Evolutionary conservation across 2,888 invertebrate species (phyloP).

Genomic region (Mimumesa dahlbomi): DNA sequence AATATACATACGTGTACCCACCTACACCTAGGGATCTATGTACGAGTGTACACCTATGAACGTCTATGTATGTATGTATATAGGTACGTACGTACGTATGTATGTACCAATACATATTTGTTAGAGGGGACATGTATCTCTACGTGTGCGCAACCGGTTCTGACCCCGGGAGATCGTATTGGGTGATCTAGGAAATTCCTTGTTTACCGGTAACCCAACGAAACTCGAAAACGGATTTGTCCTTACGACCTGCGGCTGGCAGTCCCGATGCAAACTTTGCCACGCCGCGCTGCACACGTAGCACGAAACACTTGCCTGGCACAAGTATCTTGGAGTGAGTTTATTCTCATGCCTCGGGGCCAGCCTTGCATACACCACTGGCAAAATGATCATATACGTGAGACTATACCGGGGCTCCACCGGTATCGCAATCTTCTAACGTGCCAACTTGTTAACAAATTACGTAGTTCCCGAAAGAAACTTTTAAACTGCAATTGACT

Average conservation of each 20-base stretch:
- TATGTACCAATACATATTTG: too few species aligned
- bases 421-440: slow-evolving; percentile 26
- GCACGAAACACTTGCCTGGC: slow-evolving; percentile 60
- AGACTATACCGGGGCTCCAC: slow-evolving; percentile 4
- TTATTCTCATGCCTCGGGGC: slow-evolving; percentile 57
- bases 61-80: not conserved
- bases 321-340: slow-evolving; percentile 59
- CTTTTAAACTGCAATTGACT: slow-evolving; percentile 15
- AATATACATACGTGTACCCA: slow-evolving; percentile 18
- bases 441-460: slow-evolving; percentile 34
- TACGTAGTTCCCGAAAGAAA: slow-evolving; percentile 9
- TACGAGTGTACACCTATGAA: not conserved
- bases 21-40: not conserved
- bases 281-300: slow-evolving; percentile 58
- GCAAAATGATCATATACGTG: slow-evolving; percentile 45
- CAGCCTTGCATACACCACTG: slow-evolving; percentile 37
- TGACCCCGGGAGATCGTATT: slow-evolving; percentile 54
- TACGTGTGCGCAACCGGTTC: slow-evolving; percentile 4
- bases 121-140: too few species aligned
- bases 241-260: slow-evolving; percentile 67
- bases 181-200: slow-evolving; percentile 69
- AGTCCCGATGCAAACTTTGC: slow-evolving; percentile 67
- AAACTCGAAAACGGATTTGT: slow-evolving; percentile 69
- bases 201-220: slow-evolving; percentile 64
- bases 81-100: slow-evolving; percentile 1